Evolutionary conservation across 2,888 invertebrate species (phyloP).

Genomic region (Ormyrus rosae): DNA sequence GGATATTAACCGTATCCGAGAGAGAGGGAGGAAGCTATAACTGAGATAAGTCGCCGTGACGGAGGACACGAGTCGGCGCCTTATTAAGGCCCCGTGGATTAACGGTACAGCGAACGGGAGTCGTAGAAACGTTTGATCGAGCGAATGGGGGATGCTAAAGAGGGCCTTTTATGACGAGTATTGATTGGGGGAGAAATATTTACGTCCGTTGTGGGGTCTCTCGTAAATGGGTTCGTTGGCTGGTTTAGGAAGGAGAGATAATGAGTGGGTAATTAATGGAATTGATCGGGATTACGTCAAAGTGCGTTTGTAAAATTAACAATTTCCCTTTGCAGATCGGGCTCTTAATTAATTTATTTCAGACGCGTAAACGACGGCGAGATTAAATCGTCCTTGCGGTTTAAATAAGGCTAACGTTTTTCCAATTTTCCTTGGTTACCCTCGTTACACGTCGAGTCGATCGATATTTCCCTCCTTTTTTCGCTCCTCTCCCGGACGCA

Average conservation of each 20-base stretch:
- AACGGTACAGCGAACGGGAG: constrained; percentile 1
- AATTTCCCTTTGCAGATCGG: background rate
- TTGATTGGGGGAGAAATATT: no score
- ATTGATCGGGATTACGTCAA: background rate
- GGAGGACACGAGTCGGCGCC: constrained; percentile 48
- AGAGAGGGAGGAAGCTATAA: constrained; percentile 27
- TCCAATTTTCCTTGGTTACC: constrained; percentile 46
- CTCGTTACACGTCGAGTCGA: constrained; percentile 36
- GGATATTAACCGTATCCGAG: constrained; percentile 45
- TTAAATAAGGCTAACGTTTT: constrained; percentile 39
- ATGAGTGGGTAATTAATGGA: no score
- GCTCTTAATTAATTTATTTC: constrained; percentile 39
- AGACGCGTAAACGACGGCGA: constrained; percentile 36
- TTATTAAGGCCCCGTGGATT: constrained; percentile 34
- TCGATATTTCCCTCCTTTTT: constrained; percentile 32
- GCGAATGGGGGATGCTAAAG: no score
- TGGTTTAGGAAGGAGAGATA: no score
- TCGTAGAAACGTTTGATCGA: no score
- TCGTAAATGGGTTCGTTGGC: no score
- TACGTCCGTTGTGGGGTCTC: no score
- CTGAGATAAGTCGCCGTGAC: constrained; percentile 53
- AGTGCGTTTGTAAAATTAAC: constrained; percentile 15
- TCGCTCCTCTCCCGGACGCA: background rate
- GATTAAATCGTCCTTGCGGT: constrained; percentile 34
- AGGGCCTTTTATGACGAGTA: no score